These are phyloP conservation scores for Protonemura montana DNA, from an alignment of 2,888 invertebrate genomes.

Conservation along the genomic window DNA sequence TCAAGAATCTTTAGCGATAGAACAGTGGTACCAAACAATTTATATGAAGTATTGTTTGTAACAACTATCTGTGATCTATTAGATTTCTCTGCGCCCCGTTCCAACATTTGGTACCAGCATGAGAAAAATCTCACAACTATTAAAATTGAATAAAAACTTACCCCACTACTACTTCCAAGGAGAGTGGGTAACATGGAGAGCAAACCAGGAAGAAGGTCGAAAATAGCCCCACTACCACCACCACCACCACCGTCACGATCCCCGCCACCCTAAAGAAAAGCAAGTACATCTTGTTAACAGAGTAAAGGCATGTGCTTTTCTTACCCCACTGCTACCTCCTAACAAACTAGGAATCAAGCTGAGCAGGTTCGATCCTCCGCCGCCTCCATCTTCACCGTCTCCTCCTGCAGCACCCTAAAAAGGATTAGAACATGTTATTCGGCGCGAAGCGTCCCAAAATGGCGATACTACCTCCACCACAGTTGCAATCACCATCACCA, in stretches of 20 bases:
- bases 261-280: neutral
- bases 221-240: slow-evolving; percentile 16
- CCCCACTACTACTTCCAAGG: slow-evolving; percentile 43
- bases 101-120: no score
- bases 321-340: slow-evolving; percentile 56
- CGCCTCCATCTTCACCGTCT: slow-evolving; percentile 50
- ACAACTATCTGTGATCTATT: no score
- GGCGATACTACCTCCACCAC: neutral
- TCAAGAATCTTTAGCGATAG: no score
- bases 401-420: neutral
- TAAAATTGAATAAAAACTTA: slow-evolving; percentile 24
- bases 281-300: neutral
- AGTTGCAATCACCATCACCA: neutral
- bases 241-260: neutral
- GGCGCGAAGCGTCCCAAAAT: neutral
- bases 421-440: neutral
- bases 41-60: no score
- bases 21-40: no score
- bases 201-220: neutral
- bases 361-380: slow-evolving; percentile 53
- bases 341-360: slow-evolving; percentile 58
- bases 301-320: slow-evolving; percentile 48
- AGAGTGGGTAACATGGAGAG: slow-evolving; percentile 27
- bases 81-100: no score
- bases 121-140: no score